Evolutionary conservation across 2,797 vertebrate genomes (phyloP), one percentile per base, ranked within the genome.

Genomic region (Hemibagrus guttatus): DNA sequence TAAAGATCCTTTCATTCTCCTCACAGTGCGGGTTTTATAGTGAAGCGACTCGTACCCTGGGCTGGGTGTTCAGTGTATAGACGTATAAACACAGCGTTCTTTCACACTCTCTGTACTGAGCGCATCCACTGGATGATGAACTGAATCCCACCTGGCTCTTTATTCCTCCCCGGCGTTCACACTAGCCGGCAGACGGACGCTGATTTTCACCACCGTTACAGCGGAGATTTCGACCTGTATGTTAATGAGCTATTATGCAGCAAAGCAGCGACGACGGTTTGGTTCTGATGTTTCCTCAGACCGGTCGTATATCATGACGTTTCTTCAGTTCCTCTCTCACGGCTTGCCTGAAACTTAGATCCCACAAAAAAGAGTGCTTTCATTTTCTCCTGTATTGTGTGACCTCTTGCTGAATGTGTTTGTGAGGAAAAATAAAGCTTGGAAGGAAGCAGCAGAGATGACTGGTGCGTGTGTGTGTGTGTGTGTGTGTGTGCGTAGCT

Each of bases 81-180:
- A 46, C 46, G 8, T 46, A 46, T 39, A 71, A 4, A 21, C 35
- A 42, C 19, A 5, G 17, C 68, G 14, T 42, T 39, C 23, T 71
- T 13, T 71, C 19, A 71, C 26, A 26, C 42, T 26, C 23, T 46
- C 23, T 46, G 69, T 72, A 72, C 1, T 46, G 69, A 71, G 19
- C 35, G 4, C 69, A 1, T 26, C 46, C 11, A 49, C 42, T 12
- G 39, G 13, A 74, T 49, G 71, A 74, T 21, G 42, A 46, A 11
- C 71, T 46, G 69, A 46, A 72, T 72, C 69, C 68, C 69, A 46
- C 2, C 69, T 46, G 71, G 42, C 42, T 74, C 71, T 74, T 74
- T 49, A 74, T 49, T 74, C 35, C 68, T 23, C 14, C 35, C 8
- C 71, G 5, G 71, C 14, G 71, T 74, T 74, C 71, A 74, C 71